Evolutionary conservation across 2,888 invertebrate species (phyloP), one percentile per base, ranked within the genome.

Genomic region (Cantharis flavilabris): DNA sequence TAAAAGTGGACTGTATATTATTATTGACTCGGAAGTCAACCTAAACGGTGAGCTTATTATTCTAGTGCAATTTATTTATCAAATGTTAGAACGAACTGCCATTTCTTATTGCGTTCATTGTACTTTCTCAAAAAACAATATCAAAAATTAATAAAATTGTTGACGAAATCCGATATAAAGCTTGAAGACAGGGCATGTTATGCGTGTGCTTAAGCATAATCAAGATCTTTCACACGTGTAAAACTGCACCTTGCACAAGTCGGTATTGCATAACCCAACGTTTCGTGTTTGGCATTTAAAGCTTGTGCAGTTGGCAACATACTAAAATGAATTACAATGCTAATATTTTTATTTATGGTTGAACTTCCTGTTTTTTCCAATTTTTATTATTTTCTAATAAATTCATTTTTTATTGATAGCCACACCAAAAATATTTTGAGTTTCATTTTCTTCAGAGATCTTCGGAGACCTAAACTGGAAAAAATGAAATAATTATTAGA

Each of bases 211-310:
- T 67, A 23, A 67, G 23, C 18, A 67, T 67, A 67, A 67, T 67
- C 65, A 67, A 67, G 65, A 67, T 67, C 65, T 20, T 67, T 67
- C 26, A 67, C 65, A 67, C 65, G 65, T 67, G 23, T 67, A 67
- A 67, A 67, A 67, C 65, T 67, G 65, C 65, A 67, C 65, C 65
- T 67, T 67, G 65, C 65, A 67, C 23, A 67, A 67, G 65, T 20
- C 65, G 65, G 65, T 67, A 20, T 67, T 67, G 65, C 65, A 67
- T 67, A 23, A 67, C 26, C 65, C 20, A 67, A 23, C 20, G 65
- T 23, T 67, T 67, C 65, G 26, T 67, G 65, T 67, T 67, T 67
- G 20, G 65, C 65, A 67, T 67, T 67, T 67, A 23, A 64, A 64
- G 18, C 20, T 64, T 64, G 20, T 64, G 64, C 65, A 67, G 26